Percentiles rank a stretch among this genome's conserved stretches.
These are phyloP conservation scores for Ricordea florida DNA, from an alignment of 92 coral and sea anemone species.

Conservation along the genomic window DNA sequence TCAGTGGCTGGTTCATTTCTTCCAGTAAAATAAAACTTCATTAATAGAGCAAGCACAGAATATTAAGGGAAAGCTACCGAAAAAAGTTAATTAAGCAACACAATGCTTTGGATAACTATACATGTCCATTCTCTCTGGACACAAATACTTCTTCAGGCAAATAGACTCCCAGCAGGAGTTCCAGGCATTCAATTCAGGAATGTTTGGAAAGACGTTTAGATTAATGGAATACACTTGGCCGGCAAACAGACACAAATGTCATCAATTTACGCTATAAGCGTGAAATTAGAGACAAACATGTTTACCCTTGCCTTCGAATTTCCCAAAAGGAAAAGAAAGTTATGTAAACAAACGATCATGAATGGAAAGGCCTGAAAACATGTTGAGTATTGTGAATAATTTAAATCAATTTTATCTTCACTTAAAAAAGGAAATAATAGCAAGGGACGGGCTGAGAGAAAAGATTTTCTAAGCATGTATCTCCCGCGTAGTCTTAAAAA, in stretches of 20 bases:
- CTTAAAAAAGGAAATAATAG: too few relatives aligned
- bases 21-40: too few relatives aligned
- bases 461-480: too few relatives aligned
- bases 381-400: neutral
- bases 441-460: too few relatives aligned
- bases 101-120: neutral
- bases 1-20: too few relatives aligned
- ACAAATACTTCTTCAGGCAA: neutral
- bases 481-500: too few relatives aligned
- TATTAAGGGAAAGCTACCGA: too few relatives aligned
- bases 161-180: neutral
- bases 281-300: neutral
- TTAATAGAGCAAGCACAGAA: too few relatives aligned
- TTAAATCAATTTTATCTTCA: neutral
- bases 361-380: neutral
- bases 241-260: neutral
- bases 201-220: slow-evolving; percentile 46
- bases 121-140: neutral
- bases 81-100: too few relatives aligned
- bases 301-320: neutral
- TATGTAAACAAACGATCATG: neutral
- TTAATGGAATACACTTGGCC: neutral
- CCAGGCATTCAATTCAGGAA: slow-evolving; percentile 3
- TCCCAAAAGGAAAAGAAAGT: neutral
- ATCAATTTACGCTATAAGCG: neutral